Base-by-base conservation (phyloP, 35 echinoderm and acorn worm species). In the Heliocidaris erythrogramma region DNA sequence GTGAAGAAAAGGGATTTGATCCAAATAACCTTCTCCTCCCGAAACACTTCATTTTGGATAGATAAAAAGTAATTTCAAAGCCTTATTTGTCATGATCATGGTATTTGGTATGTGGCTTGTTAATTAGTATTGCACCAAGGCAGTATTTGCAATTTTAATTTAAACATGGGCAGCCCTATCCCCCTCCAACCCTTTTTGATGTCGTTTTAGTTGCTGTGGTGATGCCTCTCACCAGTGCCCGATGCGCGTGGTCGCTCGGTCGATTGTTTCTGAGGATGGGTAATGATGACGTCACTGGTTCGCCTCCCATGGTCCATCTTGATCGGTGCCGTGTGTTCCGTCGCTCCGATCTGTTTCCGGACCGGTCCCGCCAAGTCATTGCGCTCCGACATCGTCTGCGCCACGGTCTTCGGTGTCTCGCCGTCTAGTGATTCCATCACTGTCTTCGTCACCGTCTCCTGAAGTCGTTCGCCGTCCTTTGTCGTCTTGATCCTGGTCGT, bases 361-460 rank as follows among this genome's bases (percentile, higher is more conserved):
- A 59, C 91, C 13, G 91, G 91, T 32, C 87, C 87, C 31, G 47
- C 87, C 31, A 89, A 14, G 14, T 89, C 87, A 17, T 48, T 48
- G 87, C 87, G 87, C 32, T 89, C 87, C 0, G 86, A 94, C 5
- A 90, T 97, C 27, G 96, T 96, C 32, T 96, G 94, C 31, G 95
- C 93, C 48, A 94, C 95, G n/a, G 84, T 50, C 30, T 97, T 93
- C 91, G 91, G 48, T 30, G 47, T 13, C 49, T 92, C 91, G n/a
- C 91, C 91, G 32, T 95, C 97, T 0, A 97, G 90, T 31, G 85
- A 92, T 86, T 95, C 94, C 32, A 95, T 97, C 91, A 97, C 95
- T 18, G 97, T 97, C 93, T 96, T 97, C 21, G 97, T 97, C 1
- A 97, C 90, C 35, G 97, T 97, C 65, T 94, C 24, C 91, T 97